Base-by-base conservation (phyloP, 1,140 invertebrate species). In the Trichogramma pretiosum region DNA sequence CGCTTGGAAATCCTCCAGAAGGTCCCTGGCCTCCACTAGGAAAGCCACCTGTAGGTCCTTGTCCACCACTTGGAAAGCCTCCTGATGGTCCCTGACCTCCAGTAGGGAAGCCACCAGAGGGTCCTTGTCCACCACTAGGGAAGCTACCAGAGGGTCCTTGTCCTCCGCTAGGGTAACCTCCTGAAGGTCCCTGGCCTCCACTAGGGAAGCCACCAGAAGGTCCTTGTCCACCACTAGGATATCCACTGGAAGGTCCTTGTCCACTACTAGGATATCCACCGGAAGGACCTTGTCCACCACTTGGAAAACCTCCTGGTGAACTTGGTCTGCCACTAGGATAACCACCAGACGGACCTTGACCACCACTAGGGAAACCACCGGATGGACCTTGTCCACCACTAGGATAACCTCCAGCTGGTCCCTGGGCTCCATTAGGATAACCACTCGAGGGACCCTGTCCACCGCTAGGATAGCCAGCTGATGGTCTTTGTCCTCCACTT, bases 371-470 rank as follows among this genome's bases (percentile, higher is more conserved):
- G 48, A 41, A 59, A 37, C 58, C 58, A 49, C 57, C 55, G 1
- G 56, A 55, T 43, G 62, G 55, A 16, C 56, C 55, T 43, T 54
- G 56, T 39, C 56, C 45, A 18, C 58, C 57, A 43, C 55, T 55
- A n/a, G 56, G 52, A 41, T 51, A 50, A 21, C 48, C 44, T 9
- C 50, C 50, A 22, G 45, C 34, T 7, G 61, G 64, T 46, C 56
- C 47, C 48, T 49, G 47, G 7, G n/a, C 28, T 5, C 33, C 28
- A 23, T 24, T 37, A 1, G 39, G 35, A 7, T 23, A 52, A 16
- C 36, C 36, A 16, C 2, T 11, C 2, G 42, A 42, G 5, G 39
- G 22, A 0, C 45, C 38, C 32, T 35, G 50, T 19, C 44, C 38
- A 17, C 56, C 53, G 35, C 48, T 41, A 50, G 43, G 39, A 18